Evolutionary conservation across 2,113 vertebrate species (phyloP).

Genomic region (Vulpes vulpes): DNA sequence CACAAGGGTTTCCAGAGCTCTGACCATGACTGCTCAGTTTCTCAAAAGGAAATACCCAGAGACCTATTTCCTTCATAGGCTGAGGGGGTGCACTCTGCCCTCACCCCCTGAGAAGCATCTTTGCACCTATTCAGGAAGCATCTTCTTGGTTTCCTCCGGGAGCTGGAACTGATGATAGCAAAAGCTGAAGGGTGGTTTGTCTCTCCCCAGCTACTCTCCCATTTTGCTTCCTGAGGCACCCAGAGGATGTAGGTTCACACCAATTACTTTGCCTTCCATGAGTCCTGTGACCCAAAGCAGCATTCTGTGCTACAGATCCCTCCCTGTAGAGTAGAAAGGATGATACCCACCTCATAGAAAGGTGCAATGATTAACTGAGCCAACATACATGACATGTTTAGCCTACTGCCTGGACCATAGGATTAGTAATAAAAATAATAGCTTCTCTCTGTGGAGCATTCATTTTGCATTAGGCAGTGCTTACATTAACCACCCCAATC

Average conservation of each 20-base stretch:
- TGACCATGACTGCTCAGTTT: neutral
- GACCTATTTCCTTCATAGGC: neutral
- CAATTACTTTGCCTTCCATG: neutral
- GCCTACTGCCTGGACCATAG: neutral
- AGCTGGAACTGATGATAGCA: neutral
- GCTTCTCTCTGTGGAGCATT: neutral
- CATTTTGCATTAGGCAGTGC: neutral
- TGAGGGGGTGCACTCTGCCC: neutral
- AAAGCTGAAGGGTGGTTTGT: neutral
- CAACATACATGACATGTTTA: neutral
- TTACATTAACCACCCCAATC: neutral
- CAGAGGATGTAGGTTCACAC: neutral
- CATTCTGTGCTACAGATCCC: neutral
- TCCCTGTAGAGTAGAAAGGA: neutral
- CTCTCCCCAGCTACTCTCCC: neutral
- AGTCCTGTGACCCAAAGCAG: neutral
- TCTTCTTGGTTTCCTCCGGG: neutral
- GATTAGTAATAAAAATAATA: constrained; percentile 39
- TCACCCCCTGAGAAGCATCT: neutral
- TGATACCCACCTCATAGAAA: neutral
- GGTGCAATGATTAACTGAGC: constrained; percentile 27
- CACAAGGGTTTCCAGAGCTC: neutral
- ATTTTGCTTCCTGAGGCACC: neutral
- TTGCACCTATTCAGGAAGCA: neutral
- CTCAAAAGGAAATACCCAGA: neutral